Base-by-base conservation (phyloP, 2,797 vertebrate genomes). In the Hydrophis major region DNA sequence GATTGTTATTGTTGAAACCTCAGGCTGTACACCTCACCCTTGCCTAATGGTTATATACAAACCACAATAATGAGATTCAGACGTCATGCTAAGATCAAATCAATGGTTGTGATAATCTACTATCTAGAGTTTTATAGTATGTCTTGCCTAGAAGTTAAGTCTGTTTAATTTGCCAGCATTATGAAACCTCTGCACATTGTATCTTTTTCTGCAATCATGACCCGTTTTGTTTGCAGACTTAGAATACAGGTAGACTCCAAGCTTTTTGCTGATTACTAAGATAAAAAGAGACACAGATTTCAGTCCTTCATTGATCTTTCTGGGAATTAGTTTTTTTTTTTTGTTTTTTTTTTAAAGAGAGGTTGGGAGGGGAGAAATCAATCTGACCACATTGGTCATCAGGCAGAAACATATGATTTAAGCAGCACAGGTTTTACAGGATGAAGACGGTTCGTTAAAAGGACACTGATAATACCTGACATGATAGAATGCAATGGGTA, bases 291-390 rank as follows among this genome's bases (percentile, higher is more conserved):
- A 27, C 0, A 2, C 88, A 93, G 94, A 95, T 94, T 96, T 96
- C 88, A 93, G 87, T 92, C 86, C 57, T 94, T 92, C 93, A 96
- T 94, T 96, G 96, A 95, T 96, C 93, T 97, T 95, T 57, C 91
- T 0, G 74, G 95, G 92, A 97, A 96, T 95, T 95, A 95, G n/a
- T 92, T 89, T 2, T 50, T 50, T 8, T 8, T 50, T 50, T 53
- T 8, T 32, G n/a, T 8, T 8, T 50, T 53, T 53, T 8, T 1
- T 2, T 4, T 6, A 57, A 90, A 92, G n/a, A 66, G 20, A n/a
- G 13, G 6, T 53, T 53, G 1, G 7, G 22, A 6, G 6, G 28
- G 2, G 2, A 57, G 20, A 86, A 94, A 94, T 95, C 88, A 94
- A 93, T 96, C 13, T 61, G 55, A 93, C 0, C 22, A 8, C 94